Percentiles rank a stretch among this genome's conserved stretches.
Conservation (phyloP, 2,797 vertebrate species). For the Anabacerthia variegaticeps region DNA sequence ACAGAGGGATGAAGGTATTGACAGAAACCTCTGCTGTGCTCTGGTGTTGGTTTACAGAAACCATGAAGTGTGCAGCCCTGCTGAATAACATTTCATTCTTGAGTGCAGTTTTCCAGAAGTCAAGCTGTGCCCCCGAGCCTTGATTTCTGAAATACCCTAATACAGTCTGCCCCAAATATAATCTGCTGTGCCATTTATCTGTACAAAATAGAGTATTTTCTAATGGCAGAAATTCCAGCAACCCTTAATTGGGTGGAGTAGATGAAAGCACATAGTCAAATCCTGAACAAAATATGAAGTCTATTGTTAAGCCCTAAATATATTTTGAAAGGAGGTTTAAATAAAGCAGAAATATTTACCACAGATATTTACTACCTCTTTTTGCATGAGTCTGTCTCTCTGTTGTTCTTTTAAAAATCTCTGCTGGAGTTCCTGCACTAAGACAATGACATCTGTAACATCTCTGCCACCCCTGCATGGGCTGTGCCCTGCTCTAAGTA, state of each 20-base stretch:
- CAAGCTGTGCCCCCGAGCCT: not conserved
- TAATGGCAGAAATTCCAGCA: not conserved
- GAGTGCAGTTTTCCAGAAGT: not conserved
- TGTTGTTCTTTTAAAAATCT: not conserved
- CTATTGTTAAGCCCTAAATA: slow-evolving; percentile 9
- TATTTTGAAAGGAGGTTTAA: slow-evolving; percentile 3
- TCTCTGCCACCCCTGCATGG: not conserved
- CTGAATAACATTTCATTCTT: not conserved
- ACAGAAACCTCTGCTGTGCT: not conserved
- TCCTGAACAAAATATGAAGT: slow-evolving; percentile 31
- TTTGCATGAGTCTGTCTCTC: not conserved
- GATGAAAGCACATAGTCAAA: slow-evolving; percentile 15
- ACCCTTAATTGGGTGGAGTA: not conserved
- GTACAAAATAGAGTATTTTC: slow-evolving; percentile 24
- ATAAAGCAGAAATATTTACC: slow-evolving; percentile 4
- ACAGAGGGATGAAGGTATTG: not conserved
- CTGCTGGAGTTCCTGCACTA: not conserved
- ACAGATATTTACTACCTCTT: not conserved
- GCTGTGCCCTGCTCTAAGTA: not conserved
- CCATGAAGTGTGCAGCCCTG: not conserved
- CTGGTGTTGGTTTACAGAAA: not conserved
- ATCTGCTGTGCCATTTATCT: slow-evolving; percentile 9
- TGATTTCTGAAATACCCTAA: not conserved
- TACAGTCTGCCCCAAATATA: not conserved
- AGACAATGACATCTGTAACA: not conserved